Percentiles rank a stretch among this genome's conserved stretches.
These are phyloP conservation scores for Gymnoscopelus braueri DNA, from an alignment of 2,797 vertebrate genomes.

Conservation along the genomic window DNA sequence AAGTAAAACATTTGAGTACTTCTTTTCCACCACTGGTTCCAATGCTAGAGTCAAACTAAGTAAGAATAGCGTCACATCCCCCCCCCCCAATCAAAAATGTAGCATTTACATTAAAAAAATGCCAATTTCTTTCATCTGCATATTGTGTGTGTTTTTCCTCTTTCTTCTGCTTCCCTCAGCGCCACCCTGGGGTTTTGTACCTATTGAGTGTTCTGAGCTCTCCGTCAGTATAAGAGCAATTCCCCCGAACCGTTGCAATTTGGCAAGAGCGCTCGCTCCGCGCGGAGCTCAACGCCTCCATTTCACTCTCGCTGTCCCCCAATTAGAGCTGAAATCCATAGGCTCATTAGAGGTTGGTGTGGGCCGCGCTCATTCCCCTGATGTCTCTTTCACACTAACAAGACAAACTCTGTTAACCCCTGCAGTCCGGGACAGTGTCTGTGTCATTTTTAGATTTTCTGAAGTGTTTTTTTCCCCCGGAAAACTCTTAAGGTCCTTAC, in stretches of 20 bases:
- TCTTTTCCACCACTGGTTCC: no score
- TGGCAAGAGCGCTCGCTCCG: constrained; percentile 21
- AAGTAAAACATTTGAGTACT: no score
- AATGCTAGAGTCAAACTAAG: no score
- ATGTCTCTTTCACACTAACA: constrained; percentile 64
- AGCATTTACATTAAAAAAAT: constrained; percentile 5
- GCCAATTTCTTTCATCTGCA: constrained; percentile 1
- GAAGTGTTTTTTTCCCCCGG: no score
- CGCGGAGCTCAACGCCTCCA: constrained; percentile 26
- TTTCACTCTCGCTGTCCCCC: constrained; percentile 48
- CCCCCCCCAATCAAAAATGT: constrained; percentile 1
- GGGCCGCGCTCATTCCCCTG: constrained; percentile 48
- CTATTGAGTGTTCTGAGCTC: neutral
- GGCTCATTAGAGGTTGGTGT: constrained; percentile 73
- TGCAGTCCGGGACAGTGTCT: no score
- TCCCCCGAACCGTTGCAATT: constrained; percentile 31
- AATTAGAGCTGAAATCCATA: constrained; percentile 73
- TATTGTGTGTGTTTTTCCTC: neutral
- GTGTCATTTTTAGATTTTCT: no score
- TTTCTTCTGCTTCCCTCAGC: no score
- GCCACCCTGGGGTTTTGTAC: neutral
- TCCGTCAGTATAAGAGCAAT: constrained; percentile 18
- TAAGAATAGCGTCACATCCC: neutral
- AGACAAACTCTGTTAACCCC: constrained; percentile 68
- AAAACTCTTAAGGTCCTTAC: no score